Conservation (phyloP, 2,888 invertebrate genomes). For the Thelaira solivaga region DNA sequence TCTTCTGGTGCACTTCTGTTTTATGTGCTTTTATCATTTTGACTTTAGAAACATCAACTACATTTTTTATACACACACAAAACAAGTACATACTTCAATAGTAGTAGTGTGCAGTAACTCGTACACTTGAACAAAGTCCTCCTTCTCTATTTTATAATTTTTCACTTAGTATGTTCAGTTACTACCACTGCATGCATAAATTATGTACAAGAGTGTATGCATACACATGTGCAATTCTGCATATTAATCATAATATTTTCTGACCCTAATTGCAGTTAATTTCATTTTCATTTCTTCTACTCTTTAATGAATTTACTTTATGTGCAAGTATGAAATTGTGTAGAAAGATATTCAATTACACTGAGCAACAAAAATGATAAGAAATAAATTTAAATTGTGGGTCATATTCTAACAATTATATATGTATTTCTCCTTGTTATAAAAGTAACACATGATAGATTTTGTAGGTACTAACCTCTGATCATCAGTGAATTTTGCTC, state of each 20-base stretch:
- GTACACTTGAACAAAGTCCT: constrained; percentile 24
- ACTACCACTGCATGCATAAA: constrained; percentile 44
- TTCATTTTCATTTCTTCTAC: constrained; percentile 52
- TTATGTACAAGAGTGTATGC: constrained; percentile 61
- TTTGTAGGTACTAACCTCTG: no score
- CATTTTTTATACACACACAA: no score
- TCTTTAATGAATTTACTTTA: background rate
- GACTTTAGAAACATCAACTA: constrained; percentile 13
- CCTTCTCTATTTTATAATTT: background rate
- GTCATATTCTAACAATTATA: no score
- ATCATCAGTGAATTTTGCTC: no score
- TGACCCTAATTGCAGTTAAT: constrained; percentile 63
- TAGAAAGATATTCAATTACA: constrained; percentile 57
- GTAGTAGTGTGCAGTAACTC: constrained; percentile 17
- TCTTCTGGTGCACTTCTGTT: constrained; percentile 43
- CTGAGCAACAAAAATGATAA: no score
- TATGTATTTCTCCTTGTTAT: no score
- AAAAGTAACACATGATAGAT: no score
- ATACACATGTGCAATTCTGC: constrained; percentile 62
- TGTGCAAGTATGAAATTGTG: constrained; percentile 1
- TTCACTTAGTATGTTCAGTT: constrained; percentile 6
- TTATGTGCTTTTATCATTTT: constrained; percentile 28
- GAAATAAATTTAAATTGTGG: no score
- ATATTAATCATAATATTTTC: constrained; percentile 64
- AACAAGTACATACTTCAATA: background rate